Evolutionary conservation across 1,140 invertebrate genomes (phyloP), one percentile per base, ranked within the genome.

Genomic region (Ceratina calcarata): DNA sequence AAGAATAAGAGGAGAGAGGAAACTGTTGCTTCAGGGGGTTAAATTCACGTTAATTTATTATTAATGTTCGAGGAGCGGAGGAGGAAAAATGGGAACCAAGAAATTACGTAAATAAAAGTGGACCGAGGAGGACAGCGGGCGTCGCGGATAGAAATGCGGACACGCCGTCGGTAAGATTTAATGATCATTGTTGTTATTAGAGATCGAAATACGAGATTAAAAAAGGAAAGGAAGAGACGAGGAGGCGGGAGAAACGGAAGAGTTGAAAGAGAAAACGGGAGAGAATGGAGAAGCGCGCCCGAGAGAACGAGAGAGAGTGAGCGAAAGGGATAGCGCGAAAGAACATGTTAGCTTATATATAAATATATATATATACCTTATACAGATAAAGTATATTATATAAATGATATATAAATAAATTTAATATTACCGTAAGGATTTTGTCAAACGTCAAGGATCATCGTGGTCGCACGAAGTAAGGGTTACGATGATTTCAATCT

Each of bases 321-420:
- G 58, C 22, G 53, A 72, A 53, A 69, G 37, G 49, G 53, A 80
- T 3, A 61, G 67, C 24, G 61, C 27, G 78, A 81, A 80, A 81
- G 45, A 32, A 65, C 70, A 80, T 37, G 71, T 85, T 80, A 64
- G 83, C 82, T 85, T 84, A 75, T 82, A 75, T 82, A 84, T 58
- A 77, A 61, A 71, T 49, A 71, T 58, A 58, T 67, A 69, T 51
- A 76, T 53, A 76, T 57, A 77, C 60, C 68, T 68, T 80, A 82
- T 53, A 84, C 71, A 84, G 60, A 83, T 79, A 81, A 78, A 84
- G 60, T 84, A 85, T 81, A 85, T 84, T 85, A 85, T 85, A 85
- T 84, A 84, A 69, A 84, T 45, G 37, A 45, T 84, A 85, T 85
- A 84, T 85, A 84, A 85, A 85, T 84, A 85, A 84, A 85, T 85